phyloP scores from a whole-genome alignment of 2,797 vertebrate genomes.

The Anguilla anguilla region DNA sequence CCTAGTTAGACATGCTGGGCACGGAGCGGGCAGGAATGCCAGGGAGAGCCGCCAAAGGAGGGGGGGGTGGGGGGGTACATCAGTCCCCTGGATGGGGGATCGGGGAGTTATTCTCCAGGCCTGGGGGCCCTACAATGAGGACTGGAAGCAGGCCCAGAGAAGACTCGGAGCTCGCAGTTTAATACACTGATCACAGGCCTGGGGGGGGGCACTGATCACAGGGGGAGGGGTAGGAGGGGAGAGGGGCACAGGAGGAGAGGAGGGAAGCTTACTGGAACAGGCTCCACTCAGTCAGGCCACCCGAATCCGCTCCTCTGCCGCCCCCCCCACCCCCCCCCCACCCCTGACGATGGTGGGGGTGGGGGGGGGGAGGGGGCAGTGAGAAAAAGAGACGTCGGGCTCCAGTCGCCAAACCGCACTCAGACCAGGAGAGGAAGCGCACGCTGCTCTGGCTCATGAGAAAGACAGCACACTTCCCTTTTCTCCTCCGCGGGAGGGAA shows the following conservation, averaged over 20 bases:
- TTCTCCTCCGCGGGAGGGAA: neutral
- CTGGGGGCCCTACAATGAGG: slow-evolving; percentile 11
- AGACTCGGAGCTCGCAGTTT: slow-evolving; percentile 15
- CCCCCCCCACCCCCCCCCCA: neutral
- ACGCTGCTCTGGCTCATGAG: too few relatives aligned
- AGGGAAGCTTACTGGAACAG: neutral
- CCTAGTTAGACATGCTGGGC: slow-evolving; percentile 40
- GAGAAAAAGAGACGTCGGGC: too few relatives aligned
- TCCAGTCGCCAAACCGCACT: too few relatives aligned
- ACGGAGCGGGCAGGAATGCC: slow-evolving; percentile 19
- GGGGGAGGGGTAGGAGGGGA: neutral
- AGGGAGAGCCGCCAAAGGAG: slow-evolving; percentile 17
- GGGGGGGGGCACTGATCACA: slow-evolving; percentile 11
- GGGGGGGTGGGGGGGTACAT: neutral
- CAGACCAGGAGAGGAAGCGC: too few relatives aligned
- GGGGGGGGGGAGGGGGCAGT: neutral
- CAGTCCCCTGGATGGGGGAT: neutral
- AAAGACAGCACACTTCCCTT: neutral
- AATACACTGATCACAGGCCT: slow-evolving; percentile 40
- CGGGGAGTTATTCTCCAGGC: neutral
- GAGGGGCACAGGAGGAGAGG: neutral
- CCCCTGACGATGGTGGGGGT: too few relatives aligned
- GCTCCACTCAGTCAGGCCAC: slow-evolving; percentile 6
- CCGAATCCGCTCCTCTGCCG: neutral
- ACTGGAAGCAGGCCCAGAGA: slow-evolving; percentile 33